Percentiles rank a stretch among this genome's conserved stretches.
phyloP scores from a whole-genome alignment of 2,797 vertebrate genomes.

The Rhinatrema bivittatum region DNA sequence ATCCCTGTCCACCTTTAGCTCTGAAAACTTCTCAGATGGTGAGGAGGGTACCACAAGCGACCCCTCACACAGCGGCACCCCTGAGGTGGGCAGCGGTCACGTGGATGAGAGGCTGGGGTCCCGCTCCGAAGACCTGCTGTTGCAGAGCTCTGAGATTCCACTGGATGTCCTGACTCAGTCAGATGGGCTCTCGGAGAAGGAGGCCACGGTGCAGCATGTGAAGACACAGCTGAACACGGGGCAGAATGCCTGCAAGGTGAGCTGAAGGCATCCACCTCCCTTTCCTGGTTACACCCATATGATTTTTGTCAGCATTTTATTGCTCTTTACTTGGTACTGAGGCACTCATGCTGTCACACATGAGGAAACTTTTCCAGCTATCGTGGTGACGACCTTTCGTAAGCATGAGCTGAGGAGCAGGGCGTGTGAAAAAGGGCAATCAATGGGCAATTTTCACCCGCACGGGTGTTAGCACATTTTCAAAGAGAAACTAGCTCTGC shows the following conservation, averaged over 20 bases:
- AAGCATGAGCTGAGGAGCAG: too few relatives aligned
- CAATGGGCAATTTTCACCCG: too few relatives aligned
- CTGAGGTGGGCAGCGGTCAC: constrained; percentile 91
- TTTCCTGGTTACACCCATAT: too few relatives aligned
- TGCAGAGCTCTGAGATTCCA: constrained; percentile 86
- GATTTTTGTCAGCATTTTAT: too few relatives aligned
- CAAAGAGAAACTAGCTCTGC: too few relatives aligned
- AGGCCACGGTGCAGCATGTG: constrained; percentile 61
- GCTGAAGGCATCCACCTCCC: too few relatives aligned
- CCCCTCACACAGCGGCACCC: constrained; percentile 87
- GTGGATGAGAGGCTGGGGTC: constrained; percentile 87
- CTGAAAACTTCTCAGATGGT: constrained; percentile 86
- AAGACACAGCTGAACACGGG: constrained; percentile 68
- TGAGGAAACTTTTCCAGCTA: too few relatives aligned
- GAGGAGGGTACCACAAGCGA: constrained; percentile 93
- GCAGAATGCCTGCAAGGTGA: constrained; percentile 48
- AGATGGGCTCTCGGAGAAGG: constrained; percentile 71
- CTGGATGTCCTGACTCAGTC: constrained; percentile 66
- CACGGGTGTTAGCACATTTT: too few relatives aligned
- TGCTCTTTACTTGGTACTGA: too few relatives aligned
- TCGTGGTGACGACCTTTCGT: too few relatives aligned
- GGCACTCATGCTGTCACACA: too few relatives aligned
- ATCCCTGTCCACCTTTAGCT: constrained; percentile 90
- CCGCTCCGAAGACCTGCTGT: constrained; percentile 80
- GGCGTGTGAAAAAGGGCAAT: too few relatives aligned